Evolutionary conservation across 1,140 invertebrate genomes (phyloP).

Genomic region (Caenorhabditis tropicalis): DNA sequence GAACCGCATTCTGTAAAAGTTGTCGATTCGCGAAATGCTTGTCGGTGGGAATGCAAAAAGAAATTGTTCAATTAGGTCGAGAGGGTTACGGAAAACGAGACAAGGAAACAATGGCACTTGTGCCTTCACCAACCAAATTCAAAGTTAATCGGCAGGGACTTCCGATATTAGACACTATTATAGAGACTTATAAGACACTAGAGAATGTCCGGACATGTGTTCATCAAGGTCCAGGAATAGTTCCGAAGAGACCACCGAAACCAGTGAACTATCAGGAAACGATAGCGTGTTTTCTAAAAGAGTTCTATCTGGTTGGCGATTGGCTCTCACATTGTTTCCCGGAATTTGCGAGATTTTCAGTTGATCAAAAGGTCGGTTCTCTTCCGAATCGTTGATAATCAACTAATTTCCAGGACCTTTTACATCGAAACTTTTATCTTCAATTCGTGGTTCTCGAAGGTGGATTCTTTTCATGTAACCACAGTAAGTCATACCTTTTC

Average conservation of each 20-base stretch:
- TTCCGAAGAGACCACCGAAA: not conserved
- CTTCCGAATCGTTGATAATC: too few species aligned
- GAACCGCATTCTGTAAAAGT: not conserved
- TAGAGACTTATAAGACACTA: not conserved
- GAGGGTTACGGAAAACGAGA: not conserved
- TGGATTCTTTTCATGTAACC: not conserved
- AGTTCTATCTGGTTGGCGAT: slow-evolving; percentile 1
- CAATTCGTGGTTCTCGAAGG: not conserved
- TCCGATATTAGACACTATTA: not conserved
- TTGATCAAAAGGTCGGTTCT: not conserved
- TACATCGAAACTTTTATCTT: not conserved
- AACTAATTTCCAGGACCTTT: not conserved
- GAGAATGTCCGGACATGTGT: not conserved
- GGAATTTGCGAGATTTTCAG: not conserved
- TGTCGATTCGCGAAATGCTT: slow-evolving; percentile 12
- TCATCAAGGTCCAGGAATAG: not conserved
- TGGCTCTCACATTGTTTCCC: not conserved
- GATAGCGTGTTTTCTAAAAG: not conserved
- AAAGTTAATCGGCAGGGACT: not conserved
- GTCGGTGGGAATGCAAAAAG: not conserved
- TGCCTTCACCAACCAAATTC: not conserved
- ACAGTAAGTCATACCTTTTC: not conserved
- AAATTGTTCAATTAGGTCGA: not conserved
- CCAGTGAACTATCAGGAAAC: slow-evolving; percentile 9
- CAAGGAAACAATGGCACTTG: not conserved